These are phyloP conservation scores for Drosophila punjabiensis DNA, from an alignment of 1,140 invertebrate genomes.

Conservation along the genomic window DNA sequence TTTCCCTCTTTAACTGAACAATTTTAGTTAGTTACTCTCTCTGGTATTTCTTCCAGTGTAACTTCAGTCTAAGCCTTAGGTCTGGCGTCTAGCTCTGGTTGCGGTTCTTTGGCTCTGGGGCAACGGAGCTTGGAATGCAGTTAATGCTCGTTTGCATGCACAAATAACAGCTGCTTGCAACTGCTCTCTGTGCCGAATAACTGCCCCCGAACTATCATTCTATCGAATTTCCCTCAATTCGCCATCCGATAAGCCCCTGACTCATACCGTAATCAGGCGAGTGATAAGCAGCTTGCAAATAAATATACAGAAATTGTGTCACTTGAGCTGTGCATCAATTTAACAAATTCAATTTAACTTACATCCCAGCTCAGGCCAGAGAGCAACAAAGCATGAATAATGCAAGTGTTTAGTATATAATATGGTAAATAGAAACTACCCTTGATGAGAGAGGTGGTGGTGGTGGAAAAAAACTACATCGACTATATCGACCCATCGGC, in stretches of 20 bases:
- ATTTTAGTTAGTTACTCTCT: no score
- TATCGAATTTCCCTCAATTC: constrained; percentile 31
- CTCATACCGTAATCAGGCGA: constrained; percentile 25
- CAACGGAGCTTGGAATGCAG: constrained; percentile 71
- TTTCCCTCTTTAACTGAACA: no score
- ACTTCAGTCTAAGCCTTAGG: neutral
- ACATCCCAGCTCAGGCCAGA: constrained; percentile 20
- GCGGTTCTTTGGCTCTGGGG: constrained; percentile 69
- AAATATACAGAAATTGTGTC: constrained; percentile 26
- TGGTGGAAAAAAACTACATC: constrained; percentile 23
- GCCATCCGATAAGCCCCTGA: constrained; percentile 33
- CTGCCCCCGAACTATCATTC: neutral
- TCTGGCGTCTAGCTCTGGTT: constrained; percentile 24
- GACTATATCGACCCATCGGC: constrained; percentile 69
- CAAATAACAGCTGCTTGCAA: constrained; percentile 6
- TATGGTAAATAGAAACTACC: constrained; percentile 32
- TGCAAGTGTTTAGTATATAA: constrained; percentile 2
- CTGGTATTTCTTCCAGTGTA: neutral
- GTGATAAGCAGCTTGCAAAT: constrained; percentile 21
- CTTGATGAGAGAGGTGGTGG: neutral
- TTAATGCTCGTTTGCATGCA: constrained; percentile 68
- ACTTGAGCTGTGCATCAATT: constrained; percentile 52
- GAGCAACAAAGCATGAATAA: constrained; percentile 44
- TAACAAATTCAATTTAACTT: constrained; percentile 58
- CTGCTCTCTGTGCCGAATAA: neutral